Evolutionary conservation across 2,888 invertebrate genomes (phyloP).

Genomic region (Drosophila emarginata): DNA sequence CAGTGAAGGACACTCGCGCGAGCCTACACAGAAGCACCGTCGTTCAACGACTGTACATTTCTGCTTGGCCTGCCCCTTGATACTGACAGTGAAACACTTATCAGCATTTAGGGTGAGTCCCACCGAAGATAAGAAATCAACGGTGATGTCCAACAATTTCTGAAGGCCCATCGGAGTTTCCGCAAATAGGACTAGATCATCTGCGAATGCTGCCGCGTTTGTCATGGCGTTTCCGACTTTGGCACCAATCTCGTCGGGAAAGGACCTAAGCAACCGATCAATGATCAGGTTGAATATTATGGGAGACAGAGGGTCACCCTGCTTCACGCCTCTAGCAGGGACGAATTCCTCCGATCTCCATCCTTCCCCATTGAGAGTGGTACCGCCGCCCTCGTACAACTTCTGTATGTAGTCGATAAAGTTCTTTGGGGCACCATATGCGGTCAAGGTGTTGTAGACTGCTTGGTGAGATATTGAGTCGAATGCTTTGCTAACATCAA

Average conservation of each 20-base stretch:
- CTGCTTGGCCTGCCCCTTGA: conserved; percentile 21
- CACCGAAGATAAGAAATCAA: conserved; percentile 5
- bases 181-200: conserved; percentile 24
- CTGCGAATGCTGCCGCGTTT: conserved; percentile 23
- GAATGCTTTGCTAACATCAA: conserved; percentile 27
- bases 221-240: neutral
- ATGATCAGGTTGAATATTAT: conserved; percentile 19
- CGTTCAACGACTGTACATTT: conserved; percentile 12
- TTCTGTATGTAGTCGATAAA: conserved; percentile 14
- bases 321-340: conserved; percentile 19
- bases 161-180: conserved; percentile 23
- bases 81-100: neutral
- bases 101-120: conserved; percentile 19
- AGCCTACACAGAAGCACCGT: neutral
- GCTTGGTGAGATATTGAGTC: conserved; percentile 18
- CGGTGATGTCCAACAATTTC: conserved; percentile 17
- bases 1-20: conserved; percentile 1
- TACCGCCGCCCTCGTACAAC: conserved; percentile 25
- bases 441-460: conserved; percentile 6
- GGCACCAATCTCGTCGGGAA: conserved; percentile 21
- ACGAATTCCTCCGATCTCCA: conserved; percentile 20
- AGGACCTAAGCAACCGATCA: conserved; percentile 19
- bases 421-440: neutral
- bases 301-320: conserved; percentile 16
- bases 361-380: conserved; percentile 15